Conservation (phyloP, 2,113 vertebrate species). For the Delphinapterus leucas region DNA sequence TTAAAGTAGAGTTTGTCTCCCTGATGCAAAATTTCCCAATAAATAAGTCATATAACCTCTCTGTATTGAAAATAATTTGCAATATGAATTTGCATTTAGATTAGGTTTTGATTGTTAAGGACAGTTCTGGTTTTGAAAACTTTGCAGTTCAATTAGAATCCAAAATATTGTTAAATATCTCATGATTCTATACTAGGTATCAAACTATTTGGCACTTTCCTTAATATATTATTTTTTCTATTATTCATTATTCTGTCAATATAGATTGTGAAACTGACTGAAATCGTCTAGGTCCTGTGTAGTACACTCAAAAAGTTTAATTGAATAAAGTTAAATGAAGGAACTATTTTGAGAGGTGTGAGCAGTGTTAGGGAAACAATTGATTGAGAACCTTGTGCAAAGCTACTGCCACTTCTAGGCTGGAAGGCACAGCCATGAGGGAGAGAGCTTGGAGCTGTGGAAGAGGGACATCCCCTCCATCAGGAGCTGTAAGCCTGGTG, state of each 20-base stretch:
- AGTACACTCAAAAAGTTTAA: neutral
- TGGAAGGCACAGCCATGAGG: neutral
- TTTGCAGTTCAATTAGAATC: neutral
- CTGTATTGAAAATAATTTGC: neutral
- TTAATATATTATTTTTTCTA: neutral
- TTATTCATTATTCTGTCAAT: neutral
- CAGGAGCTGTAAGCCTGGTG: neutral
- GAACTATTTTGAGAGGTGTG: neutral
- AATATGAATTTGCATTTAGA: neutral
- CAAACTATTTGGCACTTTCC: neutral
- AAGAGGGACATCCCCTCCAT: neutral
- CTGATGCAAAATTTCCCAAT: neutral
- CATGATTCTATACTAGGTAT: neutral
- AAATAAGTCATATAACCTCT: neutral
- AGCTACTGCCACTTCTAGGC: rapidly evolving
- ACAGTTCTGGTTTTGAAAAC: neutral
- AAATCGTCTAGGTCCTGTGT: neutral
- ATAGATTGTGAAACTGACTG: neutral
- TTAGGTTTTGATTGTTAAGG: neutral
- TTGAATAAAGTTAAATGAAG: neutral
- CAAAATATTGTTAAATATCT: neutral
- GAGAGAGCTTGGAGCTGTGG: neutral
- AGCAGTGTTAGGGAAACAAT: neutral
- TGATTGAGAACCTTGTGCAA: neutral
- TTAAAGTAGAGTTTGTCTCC: neutral